Evolutionary conservation across 2,113 vertebrate species (phyloP).

Genomic region (Syrrhaptes paradoxus): DNA sequence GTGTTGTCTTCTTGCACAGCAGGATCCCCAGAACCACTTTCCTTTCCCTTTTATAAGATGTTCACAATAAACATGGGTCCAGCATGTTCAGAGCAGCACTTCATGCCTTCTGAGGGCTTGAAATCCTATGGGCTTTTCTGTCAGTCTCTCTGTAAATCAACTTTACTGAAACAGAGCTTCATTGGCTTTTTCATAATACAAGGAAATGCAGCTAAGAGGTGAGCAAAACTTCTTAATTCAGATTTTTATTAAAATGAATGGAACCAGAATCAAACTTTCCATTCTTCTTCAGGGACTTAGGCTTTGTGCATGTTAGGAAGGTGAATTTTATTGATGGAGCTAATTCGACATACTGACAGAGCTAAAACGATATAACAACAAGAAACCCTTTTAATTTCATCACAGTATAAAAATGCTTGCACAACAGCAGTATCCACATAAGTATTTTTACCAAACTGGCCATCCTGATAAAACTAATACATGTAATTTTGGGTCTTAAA

Average conservation of each 20-base stretch:
- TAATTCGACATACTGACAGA: neutral
- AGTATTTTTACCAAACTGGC: neutral
- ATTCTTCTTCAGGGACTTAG: neutral
- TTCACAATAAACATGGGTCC: neutral
- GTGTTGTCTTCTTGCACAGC: neutral
- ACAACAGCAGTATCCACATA: neutral
- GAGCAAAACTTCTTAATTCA: neutral
- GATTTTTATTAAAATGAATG: neutral
- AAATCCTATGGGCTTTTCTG: neutral
- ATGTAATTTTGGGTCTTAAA: neutral
- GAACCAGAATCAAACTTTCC: neutral
- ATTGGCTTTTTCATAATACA: neutral
- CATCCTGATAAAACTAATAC: neutral
- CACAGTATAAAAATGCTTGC: neutral
- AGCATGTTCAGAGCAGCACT: neutral
- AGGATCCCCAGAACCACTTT: neutral
- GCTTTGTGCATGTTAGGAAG: accelerated
- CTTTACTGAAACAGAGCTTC: neutral
- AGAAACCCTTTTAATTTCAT: neutral
- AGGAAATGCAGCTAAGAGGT: neutral
- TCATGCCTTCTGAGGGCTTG: neutral
- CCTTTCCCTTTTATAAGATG: neutral
- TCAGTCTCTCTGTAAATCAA: neutral
- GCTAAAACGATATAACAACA: neutral
- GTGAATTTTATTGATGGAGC: neutral